A percentile compares a stretch with the other conserved stretches of the same genome.
phyloP scores from a whole-genome alignment of 1,140 invertebrate species.

The Sycophila sp. region DNA sequence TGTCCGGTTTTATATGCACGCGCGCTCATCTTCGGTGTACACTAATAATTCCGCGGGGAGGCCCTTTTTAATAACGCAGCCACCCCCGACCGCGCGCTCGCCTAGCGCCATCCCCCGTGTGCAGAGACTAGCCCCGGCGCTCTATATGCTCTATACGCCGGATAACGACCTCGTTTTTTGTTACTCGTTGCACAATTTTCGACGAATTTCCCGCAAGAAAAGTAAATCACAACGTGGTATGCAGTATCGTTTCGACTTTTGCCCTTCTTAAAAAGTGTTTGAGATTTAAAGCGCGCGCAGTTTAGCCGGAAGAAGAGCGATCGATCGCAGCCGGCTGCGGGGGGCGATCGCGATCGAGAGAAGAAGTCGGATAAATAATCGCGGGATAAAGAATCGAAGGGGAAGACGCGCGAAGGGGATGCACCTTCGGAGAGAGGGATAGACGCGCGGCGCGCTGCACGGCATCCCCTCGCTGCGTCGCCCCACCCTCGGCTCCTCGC shows the following conservation, averaged over 20 bases:
- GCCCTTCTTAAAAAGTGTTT: too few species aligned
- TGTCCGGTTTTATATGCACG: slow-evolving; percentile 17
- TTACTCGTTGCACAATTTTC: too few species aligned
- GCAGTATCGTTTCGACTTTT: too few species aligned
- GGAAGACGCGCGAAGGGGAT: background rate
- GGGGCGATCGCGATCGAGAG: background rate
- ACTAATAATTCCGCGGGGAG: slow-evolving; percentile 22
- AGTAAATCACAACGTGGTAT: too few species aligned
- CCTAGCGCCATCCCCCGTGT: background rate
- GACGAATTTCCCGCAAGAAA: too few species aligned
- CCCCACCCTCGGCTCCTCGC: background rate
- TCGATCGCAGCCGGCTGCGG: background rate
- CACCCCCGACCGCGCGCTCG: background rate
- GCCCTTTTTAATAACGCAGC: slow-evolving; percentile 9
- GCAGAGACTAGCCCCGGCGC: too few species aligned
- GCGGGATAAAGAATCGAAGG: slow-evolving; percentile 17
- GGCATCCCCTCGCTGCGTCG: slow-evolving; percentile 39
- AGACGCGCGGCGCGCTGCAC: background rate
- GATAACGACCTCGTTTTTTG: too few species aligned
- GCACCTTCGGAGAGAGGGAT: background rate
- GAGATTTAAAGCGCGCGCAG: too few species aligned
- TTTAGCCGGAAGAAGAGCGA: background rate
- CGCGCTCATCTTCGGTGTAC: slow-evolving; percentile 25
- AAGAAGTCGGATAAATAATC: slow-evolving; percentile 11
- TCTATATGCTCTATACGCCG: too few species aligned